These are phyloP conservation scores for Siphlonurus alternatus DNA, from an alignment of 2,888 invertebrate genomes.

Conservation along the genomic window DNA sequence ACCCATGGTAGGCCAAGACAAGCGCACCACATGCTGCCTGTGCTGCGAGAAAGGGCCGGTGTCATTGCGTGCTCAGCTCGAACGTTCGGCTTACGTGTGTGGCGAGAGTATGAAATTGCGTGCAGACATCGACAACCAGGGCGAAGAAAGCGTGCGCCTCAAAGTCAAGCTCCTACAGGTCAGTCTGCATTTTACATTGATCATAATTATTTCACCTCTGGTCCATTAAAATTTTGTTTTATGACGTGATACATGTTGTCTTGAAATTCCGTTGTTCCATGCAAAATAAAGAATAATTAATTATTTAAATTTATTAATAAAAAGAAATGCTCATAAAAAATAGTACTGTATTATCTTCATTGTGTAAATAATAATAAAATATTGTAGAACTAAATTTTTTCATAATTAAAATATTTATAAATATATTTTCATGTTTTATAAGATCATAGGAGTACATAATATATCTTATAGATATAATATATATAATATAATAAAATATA, in stretches of 20 bases:
- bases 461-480: no score
- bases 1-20: conserved; percentile 43
- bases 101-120: conserved; percentile 50
- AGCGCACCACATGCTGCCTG: conserved; percentile 47
- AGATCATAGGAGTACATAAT: no score
- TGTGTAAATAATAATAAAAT: no score
- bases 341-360: no score
- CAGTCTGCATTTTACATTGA: conserved; percentile 7
- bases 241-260: neutral
- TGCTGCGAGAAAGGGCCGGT: conserved; percentile 55
- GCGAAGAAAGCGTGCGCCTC: conserved; percentile 37
- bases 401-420: no score
- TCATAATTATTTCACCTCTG: neutral
- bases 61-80: conserved; percentile 45
- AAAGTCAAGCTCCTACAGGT: conserved; percentile 40
- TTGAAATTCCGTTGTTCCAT: neutral
- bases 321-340: no score
- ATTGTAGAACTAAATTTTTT: no score
- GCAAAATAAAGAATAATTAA: neutral
- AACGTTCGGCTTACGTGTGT: conserved; percentile 56
- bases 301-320: no score
- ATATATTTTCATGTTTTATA: no score
- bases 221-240: neutral
- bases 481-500: no score
- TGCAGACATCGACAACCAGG: conserved; percentile 52